Conservation (phyloP, 2,113 vertebrate genomes). For the Lasiurus cinereus region DNA sequence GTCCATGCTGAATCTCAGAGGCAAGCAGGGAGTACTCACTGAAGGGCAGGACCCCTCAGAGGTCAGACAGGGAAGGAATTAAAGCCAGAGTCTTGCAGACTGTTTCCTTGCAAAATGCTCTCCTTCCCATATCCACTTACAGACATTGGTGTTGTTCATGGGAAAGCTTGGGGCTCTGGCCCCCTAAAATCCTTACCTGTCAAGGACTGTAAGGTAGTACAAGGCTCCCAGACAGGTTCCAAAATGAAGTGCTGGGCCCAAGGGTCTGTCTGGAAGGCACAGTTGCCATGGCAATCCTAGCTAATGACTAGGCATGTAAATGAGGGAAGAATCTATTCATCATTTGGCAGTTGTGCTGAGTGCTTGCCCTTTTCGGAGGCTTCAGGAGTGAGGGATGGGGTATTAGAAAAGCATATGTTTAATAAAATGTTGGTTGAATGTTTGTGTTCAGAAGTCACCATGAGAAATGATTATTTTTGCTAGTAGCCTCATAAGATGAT, state of each 20-base stretch:
- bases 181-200: background rate
- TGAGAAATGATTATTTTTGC: constrained; percentile 25
- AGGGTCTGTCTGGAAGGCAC: constrained; percentile 60
- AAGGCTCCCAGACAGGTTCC: constrained; percentile 55
- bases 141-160: background rate
- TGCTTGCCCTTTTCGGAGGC: constrained; percentile 61
- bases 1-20: background rate
- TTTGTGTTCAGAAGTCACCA: constrained; percentile 30
- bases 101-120: background rate
- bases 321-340: constrained; percentile 61
- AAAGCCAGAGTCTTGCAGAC: background rate
- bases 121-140: background rate
- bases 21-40: background rate
- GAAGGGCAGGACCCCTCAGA: background rate
- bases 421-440: constrained; percentile 17
- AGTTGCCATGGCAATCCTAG: constrained; percentile 68
- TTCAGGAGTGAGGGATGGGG: background rate
- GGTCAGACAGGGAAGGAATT: background rate
- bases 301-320: constrained; percentile 78
- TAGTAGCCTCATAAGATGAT: background rate
- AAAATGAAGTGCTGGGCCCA: constrained; percentile 42
- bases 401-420: background rate
- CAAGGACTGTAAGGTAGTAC: background rate
- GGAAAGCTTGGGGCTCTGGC: background rate
- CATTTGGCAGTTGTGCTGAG: constrained; percentile 51